These are phyloP conservation scores for Timandra comae DNA, from an alignment of 2,888 invertebrate genomes.

Conservation along the genomic window DNA sequence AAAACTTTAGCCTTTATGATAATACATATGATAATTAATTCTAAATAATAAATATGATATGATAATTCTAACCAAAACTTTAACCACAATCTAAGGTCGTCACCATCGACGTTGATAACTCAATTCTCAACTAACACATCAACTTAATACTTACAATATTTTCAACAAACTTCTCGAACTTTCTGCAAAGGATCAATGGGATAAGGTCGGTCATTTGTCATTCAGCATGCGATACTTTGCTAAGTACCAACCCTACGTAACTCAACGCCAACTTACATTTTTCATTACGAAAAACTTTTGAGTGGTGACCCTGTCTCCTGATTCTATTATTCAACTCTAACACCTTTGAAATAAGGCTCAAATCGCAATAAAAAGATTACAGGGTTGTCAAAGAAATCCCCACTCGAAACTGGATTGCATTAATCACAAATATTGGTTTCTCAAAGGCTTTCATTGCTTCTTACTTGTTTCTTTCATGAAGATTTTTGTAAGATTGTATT, in stretches of 20 bases:
- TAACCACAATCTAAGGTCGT: too few relatives aligned
- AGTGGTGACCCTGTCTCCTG: too few relatives aligned
- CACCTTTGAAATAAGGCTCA: neutral
- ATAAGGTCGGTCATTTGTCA: conserved; percentile 54
- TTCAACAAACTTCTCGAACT: conserved; percentile 6
- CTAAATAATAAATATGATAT: too few relatives aligned
- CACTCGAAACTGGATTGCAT: conserved; percentile 12
- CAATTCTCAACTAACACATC: too few relatives aligned
- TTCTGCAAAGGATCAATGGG: conserved; percentile 37
- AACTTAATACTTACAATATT: too few relatives aligned
- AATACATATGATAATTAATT: too few relatives aligned
- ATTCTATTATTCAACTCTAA: too few relatives aligned
- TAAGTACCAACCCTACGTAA: conserved; percentile 43
- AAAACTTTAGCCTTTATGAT: too few relatives aligned
- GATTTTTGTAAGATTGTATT: too few relatives aligned
- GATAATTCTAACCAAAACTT: too few relatives aligned
- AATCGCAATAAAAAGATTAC: conserved; percentile 7
- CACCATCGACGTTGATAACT: too few relatives aligned
- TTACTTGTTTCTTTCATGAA: too few relatives aligned
- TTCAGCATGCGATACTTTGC: conserved; percentile 58
- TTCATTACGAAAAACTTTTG: conserved; percentile 50
- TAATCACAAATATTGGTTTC: conserved; percentile 25
- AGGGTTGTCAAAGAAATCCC: conserved; percentile 4
- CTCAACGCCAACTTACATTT: conserved; percentile 53
- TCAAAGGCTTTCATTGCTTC: conserved; percentile 19